Evolutionary conservation across 2,797 vertebrate genomes (phyloP), one percentile per base, ranked within the genome.

Genomic region (Neosilurus hyrtlii): DNA sequence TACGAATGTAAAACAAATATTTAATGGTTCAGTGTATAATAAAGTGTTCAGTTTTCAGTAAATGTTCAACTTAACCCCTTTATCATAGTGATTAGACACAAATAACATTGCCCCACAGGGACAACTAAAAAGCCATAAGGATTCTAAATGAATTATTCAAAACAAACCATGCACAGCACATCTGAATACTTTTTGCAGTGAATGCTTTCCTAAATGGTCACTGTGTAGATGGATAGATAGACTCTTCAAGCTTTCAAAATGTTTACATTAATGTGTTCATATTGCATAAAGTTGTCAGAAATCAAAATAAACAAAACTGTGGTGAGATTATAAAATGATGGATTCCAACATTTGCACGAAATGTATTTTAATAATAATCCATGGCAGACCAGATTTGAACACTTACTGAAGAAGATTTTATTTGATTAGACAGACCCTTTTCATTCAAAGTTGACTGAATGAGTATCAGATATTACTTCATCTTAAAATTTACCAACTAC

Each of bases 291-390:
- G 7, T 11, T 68, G 3, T 68, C 16, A 71, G 26, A 66, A 51
- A 51, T 43, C 0, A 52, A 52, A 24, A 24, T 0, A 71, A 43
- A 71, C 3, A 8, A 6, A 24, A 14, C 12, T 70, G 24, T 72
- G 63, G 7, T 14, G 6, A 52, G 49, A 49, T 70, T 12, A 43
- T 52, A 11, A n/a, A 56, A 74, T 43, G 35, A 35, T 35, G 54
- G 16, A 57, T 56, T 18, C 26, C 52, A 37, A 16, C 18, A 57
- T 2, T 18, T 14, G 1, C 37, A 22, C 0, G 22, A 43, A 61
- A n/a, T 78, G 49, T 26, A 24, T 59, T 75, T 75, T 75, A 56
- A 7, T 22, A 75, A 49, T 49, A 63, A 49, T 77, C 35, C 18
- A 63, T 26, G 0, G n/a, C 59, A 63, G 51, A 16, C 12, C 51